phyloP scores from a whole-genome alignment of 1,140 invertebrate species.

The Pseudomyrmex dendroicus region DNA sequence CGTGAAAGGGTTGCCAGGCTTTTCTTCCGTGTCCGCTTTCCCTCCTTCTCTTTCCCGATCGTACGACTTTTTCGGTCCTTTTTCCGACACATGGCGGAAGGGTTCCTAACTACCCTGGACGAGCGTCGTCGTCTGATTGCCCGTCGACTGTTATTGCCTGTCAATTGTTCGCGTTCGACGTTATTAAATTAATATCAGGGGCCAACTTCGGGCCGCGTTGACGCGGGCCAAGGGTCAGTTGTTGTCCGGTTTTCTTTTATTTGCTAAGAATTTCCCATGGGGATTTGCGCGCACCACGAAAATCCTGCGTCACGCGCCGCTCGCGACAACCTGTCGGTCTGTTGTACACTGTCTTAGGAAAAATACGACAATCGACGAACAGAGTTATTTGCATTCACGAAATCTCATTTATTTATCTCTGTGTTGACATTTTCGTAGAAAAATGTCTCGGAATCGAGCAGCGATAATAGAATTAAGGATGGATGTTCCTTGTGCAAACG shows the following conservation, averaged over 20 bases:
- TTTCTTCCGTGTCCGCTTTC: constrained; percentile 59
- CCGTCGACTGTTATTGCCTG: constrained; percentile 82
- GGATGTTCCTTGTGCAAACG: constrained; percentile 22
- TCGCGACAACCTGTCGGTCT: constrained; percentile 26
- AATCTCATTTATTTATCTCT: neutral
- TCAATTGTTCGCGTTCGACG: constrained; percentile 82
- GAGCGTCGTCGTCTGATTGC: constrained; percentile 80
- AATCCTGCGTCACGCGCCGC: constrained; percentile 42
- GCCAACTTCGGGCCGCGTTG: constrained; percentile 59
- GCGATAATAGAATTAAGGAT: constrained; percentile 51
- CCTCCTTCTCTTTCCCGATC: constrained; percentile 49
- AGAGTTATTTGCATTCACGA: neutral
- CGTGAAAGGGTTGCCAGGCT: constrained; percentile 82
- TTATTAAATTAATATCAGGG: constrained; percentile 85
- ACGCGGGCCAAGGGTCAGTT: constrained; percentile 62
- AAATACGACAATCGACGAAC: constrained; percentile 27
- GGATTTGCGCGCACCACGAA: constrained; percentile 63
- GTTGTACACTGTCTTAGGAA: neutral
- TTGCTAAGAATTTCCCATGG: constrained; percentile 77
- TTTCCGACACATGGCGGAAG: constrained; percentile 64
- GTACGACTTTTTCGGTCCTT: constrained; percentile 62
- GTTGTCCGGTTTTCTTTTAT: constrained; percentile 78
- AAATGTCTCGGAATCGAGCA: constrained; percentile 3
- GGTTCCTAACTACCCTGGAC: constrained; percentile 73
- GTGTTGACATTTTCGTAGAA: neutral